Conservation (phyloP, 2,113 vertebrate species). For the Salminus brasiliensis region DNA sequence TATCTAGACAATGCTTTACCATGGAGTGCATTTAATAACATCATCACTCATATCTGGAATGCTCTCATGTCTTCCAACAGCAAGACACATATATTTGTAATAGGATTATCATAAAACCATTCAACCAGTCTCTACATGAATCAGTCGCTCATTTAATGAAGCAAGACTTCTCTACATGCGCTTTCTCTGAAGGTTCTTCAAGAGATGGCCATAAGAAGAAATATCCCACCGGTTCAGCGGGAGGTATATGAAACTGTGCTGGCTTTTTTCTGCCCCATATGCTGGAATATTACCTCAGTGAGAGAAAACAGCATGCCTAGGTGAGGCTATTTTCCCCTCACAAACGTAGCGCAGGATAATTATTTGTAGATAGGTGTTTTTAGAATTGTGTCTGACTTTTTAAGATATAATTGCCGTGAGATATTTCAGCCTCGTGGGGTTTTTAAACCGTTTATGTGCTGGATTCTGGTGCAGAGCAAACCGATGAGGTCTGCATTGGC, state of each 20-base stretch:
- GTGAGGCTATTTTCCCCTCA: not conserved
- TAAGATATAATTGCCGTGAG: not conserved
- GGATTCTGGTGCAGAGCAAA: not conserved
- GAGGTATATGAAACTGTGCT: not conserved
- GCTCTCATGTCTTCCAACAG: not conserved
- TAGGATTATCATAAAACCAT: not conserved
- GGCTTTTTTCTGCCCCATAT: not conserved
- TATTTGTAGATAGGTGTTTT: not conserved
- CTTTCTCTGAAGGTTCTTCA: constrained; percentile 26
- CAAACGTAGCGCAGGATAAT: not conserved
- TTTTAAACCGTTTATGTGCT: not conserved
- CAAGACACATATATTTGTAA: not conserved
- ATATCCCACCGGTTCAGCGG: not conserved
- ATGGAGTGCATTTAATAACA: not conserved
- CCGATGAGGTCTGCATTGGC: not conserved
- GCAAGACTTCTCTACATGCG: constrained; percentile 50
- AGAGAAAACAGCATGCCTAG: not conserved
- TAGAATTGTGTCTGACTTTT: not conserved
- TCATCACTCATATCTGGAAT: constrained; percentile 14
- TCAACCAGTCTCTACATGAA: not conserved
- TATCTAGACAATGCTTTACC: not conserved
- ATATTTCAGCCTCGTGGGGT: not conserved
- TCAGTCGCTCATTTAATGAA: constrained; percentile 22
- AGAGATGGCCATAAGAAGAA: not conserved
- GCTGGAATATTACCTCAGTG: not conserved